Evolutionary conservation across 2,888 invertebrate genomes (phyloP), one percentile per base, ranked within the genome.

Genomic region (Eulithis prunata): DNA sequence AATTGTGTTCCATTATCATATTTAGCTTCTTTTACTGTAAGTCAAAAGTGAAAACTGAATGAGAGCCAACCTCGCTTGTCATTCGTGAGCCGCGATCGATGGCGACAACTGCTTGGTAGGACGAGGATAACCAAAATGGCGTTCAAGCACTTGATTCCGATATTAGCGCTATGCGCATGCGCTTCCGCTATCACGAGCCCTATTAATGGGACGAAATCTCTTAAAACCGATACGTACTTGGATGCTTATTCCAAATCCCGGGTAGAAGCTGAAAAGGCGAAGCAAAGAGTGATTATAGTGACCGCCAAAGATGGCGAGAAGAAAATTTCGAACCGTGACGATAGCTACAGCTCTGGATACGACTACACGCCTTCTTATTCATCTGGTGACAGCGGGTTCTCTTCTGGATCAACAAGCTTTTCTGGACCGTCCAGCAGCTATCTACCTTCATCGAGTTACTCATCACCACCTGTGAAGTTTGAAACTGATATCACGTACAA

Each of bases 181-280:
- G 90, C 77, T 66, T 77, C 85, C 47, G 92, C 91, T 54, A 91
- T 93, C 52, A 81, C 91, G 8, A 89, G 89, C n/a, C 91, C 90
- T 11, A 66, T 70, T 28, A 92, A 90, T 69, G 80, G 77, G 64
- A 91, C 89, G 1, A 90, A 89, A 76, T 67, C 69, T 38, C 78
- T 85, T 58, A 91, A 90, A 80, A 88, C 87, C 1, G 95, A 96
- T 81, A 95, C 95, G 3, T 96, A 96, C 76, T 83, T 96, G 72
- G 94, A 95, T 51, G 96, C 96, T 2, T 94, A 95, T 74, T 94
- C 94, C 6, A 94, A 95, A 74, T 95, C 95, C 21, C 83, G 78
- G 80, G 90, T 82, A 78, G 92, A 83, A 85, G 94, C 86, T 73
- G 94, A 86, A 80, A 91, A 87, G 77, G 88, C 89, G 63, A 90